Evolutionary conservation across 1,140 invertebrate genomes (phyloP).

Genomic region (Brachionus sp.): DNA sequence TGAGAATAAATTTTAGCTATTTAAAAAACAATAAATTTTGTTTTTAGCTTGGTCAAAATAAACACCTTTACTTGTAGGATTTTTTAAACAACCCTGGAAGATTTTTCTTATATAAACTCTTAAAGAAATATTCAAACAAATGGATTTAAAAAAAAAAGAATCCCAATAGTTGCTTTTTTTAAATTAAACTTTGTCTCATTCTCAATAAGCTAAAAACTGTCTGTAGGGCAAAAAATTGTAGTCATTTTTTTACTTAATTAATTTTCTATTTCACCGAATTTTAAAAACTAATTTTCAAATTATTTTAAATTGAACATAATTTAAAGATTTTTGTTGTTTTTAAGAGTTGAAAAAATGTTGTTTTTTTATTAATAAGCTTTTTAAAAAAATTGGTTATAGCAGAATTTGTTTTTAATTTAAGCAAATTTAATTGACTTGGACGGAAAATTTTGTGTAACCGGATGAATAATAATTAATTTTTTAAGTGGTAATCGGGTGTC

Average conservation of each 20-base stretch:
- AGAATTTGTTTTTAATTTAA: not conserved
- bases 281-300: not conserved
- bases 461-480: not conserved
- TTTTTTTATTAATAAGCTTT: too few species aligned
- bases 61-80: not conserved
- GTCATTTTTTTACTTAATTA: not conserved
- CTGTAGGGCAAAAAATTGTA: not conserved
- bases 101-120: constrained; percentile 8
- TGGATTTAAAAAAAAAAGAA: not conserved
- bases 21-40: not conserved
- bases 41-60: constrained; percentile 9
- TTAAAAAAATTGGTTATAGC: not conserved
- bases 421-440: not conserved
- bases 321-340: too few species aligned
- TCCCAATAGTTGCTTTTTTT: not conserved
- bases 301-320: too few species aligned
- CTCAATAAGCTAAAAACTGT: not conserved
- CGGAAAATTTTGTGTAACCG: not conserved
- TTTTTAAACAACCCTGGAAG: not conserved
- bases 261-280: not conserved
- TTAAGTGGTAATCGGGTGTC: not conserved
- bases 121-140: not conserved
- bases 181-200: not conserved
- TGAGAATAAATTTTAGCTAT: not conserved
- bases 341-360: too few species aligned